Evolutionary conservation across 2,888 invertebrate species (phyloP).

Genomic region (Holacanthella duospinosa): DNA sequence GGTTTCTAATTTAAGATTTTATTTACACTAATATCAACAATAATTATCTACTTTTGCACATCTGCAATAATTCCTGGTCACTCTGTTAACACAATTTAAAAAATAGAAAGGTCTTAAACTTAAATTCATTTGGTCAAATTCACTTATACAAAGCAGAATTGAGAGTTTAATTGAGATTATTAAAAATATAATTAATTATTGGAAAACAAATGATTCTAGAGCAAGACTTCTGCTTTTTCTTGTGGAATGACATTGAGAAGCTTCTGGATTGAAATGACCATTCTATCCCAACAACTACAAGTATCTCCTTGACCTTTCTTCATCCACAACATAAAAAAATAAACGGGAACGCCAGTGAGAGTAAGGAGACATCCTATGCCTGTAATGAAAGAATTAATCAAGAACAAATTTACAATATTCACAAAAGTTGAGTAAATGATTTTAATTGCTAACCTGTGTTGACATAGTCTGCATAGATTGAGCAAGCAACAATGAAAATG

Average conservation of each 20-base stretch:
- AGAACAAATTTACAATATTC: background rate
- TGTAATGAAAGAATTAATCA: slow-evolving; percentile 25
- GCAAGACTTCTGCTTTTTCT: no score
- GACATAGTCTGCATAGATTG: slow-evolving; percentile 54
- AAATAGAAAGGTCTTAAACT: no score
- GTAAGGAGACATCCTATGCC: slow-evolving; percentile 63
- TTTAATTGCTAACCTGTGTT: slow-evolving; percentile 48
- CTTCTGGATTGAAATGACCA: slow-evolving; percentile 30
- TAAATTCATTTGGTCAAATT: no score
- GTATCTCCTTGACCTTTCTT: background rate
- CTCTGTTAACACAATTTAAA: no score
- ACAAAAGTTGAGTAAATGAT: background rate
- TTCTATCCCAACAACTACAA: background rate
- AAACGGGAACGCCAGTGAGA: slow-evolving; percentile 70
- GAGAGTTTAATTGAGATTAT: no score
- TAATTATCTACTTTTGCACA: no score
- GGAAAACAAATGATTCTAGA: no score
- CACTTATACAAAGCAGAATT: no score
- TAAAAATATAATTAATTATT: no score
- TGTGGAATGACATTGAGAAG: slow-evolving; percentile 34
- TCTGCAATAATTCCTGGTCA: no score
- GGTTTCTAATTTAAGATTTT: no score
- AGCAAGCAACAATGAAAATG: slow-evolving; percentile 57
- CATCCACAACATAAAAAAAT: slow-evolving; percentile 48
- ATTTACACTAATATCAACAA: no score